phyloP scores from a whole-genome alignment of 2,888 invertebrate genomes.

The Agriopis aurantiaria region DNA sequence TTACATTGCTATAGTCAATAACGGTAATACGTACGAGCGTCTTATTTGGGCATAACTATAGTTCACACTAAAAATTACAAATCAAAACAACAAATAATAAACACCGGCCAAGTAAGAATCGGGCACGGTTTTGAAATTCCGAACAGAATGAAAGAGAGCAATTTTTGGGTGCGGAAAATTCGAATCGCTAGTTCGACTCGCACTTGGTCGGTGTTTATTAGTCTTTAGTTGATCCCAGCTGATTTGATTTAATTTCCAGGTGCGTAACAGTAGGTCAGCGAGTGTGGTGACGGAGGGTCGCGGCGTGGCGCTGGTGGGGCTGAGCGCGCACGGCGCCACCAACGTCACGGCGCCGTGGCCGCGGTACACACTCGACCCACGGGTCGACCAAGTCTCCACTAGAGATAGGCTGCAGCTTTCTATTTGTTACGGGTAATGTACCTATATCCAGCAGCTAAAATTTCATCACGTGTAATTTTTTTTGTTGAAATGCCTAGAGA shows the following conservation, averaged over 20 bases:
- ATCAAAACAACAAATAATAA: too few species aligned
- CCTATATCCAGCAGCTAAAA: too few species aligned
- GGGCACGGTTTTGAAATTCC: too few species aligned
- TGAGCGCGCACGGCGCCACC: conserved; percentile 93
- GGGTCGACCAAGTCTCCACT: conserved; percentile 93
- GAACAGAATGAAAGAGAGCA: too few species aligned
- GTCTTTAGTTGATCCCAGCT: neutral
- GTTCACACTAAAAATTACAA: too few species aligned
- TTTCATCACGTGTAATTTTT: too few species aligned
- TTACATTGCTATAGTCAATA: too few species aligned
- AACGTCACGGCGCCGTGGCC: conserved; percentile 96
- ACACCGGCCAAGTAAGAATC: too few species aligned
- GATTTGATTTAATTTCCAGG: conserved; percentile 50
- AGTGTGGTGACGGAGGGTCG: conserved; percentile 92
- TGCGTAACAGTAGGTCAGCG: conserved; percentile 86
- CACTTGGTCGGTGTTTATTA: neutral
- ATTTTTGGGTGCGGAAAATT: too few species aligned
- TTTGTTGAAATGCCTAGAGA: neutral
- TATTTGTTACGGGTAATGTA: conserved; percentile 90
- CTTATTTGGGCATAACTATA: too few species aligned
- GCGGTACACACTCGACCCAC: conserved; percentile 94
- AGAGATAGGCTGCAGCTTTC: conserved; percentile 92
- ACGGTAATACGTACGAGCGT: too few species aligned
- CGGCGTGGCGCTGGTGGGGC: conserved; percentile 92
- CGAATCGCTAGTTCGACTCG: too few species aligned